Evolutionary conservation across 2,113 vertebrate genomes (phyloP).

Genomic region (Perca flavescens): DNA sequence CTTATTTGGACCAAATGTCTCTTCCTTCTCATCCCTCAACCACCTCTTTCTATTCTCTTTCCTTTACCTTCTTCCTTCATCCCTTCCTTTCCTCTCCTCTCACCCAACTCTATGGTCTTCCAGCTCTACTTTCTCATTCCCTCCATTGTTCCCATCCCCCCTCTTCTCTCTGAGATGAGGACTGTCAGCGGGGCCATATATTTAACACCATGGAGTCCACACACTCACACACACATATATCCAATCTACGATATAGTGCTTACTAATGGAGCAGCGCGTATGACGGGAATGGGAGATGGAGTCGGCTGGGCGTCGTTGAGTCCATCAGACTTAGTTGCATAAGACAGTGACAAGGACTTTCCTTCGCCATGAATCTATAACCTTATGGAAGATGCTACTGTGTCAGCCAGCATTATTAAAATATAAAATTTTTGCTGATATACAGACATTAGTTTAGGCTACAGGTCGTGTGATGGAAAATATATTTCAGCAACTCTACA

Average conservation of each 20-base stretch:
- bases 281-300: conserved; percentile 53
- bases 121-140: background rate
- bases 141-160: conserved; percentile 19
- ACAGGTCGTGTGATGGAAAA: background rate
- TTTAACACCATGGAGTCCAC: conserved; percentile 57
- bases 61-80: background rate
- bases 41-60: background rate
- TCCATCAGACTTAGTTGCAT: conserved; percentile 51
- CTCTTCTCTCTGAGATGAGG: conserved; percentile 33
- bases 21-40: background rate
- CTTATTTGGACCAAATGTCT: background rate
- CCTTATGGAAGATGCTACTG: conserved; percentile 25
- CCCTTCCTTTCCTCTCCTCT: conserved; percentile 5
- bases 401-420: conserved; percentile 28
- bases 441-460: background rate
- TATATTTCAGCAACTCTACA: background rate
- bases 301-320: conserved; percentile 24
- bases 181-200: conserved; percentile 71
- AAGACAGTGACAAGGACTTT: conserved; percentile 45
- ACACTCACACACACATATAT: conserved; percentile 42
- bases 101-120: background rate
- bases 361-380: conserved; percentile 38
- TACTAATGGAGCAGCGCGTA: conserved; percentile 63
- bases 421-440: background rate
- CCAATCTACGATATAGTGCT: conserved; percentile 32